Evolutionary conservation across 2,113 vertebrate species (phyloP), one percentile per base, ranked within the genome.

Genomic region (Lates calcarifer): DNA sequence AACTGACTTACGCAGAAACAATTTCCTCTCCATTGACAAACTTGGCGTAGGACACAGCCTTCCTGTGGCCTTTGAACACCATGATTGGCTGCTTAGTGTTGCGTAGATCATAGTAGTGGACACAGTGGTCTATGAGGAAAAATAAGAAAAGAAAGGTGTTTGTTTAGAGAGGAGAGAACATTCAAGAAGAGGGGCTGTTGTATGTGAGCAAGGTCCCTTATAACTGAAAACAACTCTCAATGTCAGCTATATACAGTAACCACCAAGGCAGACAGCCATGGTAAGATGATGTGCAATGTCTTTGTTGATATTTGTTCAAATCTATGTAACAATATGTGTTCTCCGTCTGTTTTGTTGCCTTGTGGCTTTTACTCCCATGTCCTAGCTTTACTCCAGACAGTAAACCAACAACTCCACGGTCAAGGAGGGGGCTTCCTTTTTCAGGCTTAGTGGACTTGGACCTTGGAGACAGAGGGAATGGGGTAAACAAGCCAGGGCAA

Each of bases 31-130:
- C 98, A 6, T 97, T 99, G 79, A 99, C 98, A 79, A 99, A 99
- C 79, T 99, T 99, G 56, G 98, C 98, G 0, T 99, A 99, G 57
- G 98, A 99, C 74, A 99, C 98, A 0, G 98, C 98, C 89, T 99
- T 99, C 87, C 98, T 96, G 89, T 99, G 98, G 81, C 98, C 98
- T 90, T 99, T 99, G 93, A 99, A 99, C 73, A 99, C 98, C 98
- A 99, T 99, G 93, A 99, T 98, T 7, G 98, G 98, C 91, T 99
- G 98, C 84, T 99, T 99, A 94, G 97, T 99, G 97, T 99, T 99
- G 88, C 98, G 96, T 63, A 99, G 97, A 90, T 99, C 98, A 0
- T 99, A 99, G 95, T 99, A 99, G 94, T 99, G 97, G 84, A 99
- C 98, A 94, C 98, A 99, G 96, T 99, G 98, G 96, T 99, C 98